phyloP scores from a whole-genome alignment of 1,140 invertebrate genomes.

The Meloidogyne chitwoodi region DNA sequence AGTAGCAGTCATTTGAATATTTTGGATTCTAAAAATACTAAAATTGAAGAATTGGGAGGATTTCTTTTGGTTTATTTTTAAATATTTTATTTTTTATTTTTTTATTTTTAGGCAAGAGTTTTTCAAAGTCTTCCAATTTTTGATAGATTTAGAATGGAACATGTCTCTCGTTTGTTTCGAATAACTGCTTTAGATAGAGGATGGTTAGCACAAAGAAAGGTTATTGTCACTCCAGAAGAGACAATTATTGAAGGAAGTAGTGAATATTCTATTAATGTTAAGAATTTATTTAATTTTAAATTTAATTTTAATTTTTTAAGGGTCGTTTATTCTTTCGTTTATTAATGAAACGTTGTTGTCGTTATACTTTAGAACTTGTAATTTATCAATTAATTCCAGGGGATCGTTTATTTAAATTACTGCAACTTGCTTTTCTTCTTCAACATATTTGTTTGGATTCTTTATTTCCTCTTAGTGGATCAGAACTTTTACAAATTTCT shows the following conservation, averaged over 20 bases:
- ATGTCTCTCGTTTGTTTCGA: neutral
- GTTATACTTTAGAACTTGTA: neutral
- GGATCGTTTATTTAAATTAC: neutral
- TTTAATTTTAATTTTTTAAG: neutral
- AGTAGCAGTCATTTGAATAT: neutral
- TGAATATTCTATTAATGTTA: neutral
- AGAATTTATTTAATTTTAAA: neutral
- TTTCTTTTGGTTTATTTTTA: neutral
- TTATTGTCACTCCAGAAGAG: neutral
- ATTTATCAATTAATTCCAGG: neutral
- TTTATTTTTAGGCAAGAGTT: neutral
- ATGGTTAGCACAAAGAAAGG: neutral
- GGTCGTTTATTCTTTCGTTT: neutral
- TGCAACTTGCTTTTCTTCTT: neutral
- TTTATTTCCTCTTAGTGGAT: neutral
- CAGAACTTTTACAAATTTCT: neutral
- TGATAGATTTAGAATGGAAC: neutral
- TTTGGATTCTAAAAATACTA: neutral
- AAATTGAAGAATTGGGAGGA: neutral
- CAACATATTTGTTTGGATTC: neutral
- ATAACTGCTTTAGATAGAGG: neutral
- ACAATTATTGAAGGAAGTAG: neutral
- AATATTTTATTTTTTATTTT: neutral
- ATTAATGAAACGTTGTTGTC: neutral
- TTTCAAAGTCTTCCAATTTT: neutral